Evolutionary conservation across 2,797 vertebrate species (phyloP).

Genomic region (Tadarida brasiliensis): DNA sequence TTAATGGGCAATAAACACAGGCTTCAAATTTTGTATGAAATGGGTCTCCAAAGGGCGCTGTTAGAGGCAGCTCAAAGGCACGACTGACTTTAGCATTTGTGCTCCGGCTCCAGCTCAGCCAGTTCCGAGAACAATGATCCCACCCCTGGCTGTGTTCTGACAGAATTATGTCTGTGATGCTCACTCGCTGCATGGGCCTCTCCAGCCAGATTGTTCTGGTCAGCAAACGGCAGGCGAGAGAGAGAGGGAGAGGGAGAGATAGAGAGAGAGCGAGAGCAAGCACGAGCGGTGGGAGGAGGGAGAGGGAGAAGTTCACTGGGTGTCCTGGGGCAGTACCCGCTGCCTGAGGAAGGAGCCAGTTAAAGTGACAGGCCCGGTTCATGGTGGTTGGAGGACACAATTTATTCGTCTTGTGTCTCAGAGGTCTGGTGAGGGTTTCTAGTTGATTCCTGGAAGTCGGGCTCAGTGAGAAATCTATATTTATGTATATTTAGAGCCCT

Average conservation of each 20-base stretch:
- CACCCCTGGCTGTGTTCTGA: slow-evolving; percentile 88
- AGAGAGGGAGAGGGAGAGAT: slow-evolving; percentile 10
- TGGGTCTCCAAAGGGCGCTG: slow-evolving; percentile 92
- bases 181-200: slow-evolving; percentile 70
- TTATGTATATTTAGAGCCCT: slow-evolving; percentile 63
- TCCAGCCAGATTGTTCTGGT: slow-evolving; percentile 80
- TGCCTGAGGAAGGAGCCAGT: background rate
- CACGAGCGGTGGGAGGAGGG: background rate
- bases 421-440: slow-evolving; percentile 53
- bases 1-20: slow-evolving; percentile 97
- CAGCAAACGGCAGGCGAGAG: slow-evolving; percentile 72
- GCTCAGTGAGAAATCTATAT: slow-evolving; percentile 69
- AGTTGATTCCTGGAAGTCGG: slow-evolving; percentile 56
- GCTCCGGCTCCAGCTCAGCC: slow-evolving; percentile 89
- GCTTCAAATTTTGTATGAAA: slow-evolving; percentile 93
- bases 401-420: slow-evolving; percentile 22
- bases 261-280: background rate
- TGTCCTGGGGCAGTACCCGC: background rate
- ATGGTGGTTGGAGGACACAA: background rate
- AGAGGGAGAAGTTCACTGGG: background rate
- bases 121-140: slow-evolving; percentile 90
- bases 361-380: background rate
- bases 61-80: slow-evolving; percentile 92
- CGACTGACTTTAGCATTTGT: slow-evolving; percentile 89
- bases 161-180: slow-evolving; percentile 87